A percentile compares a stretch with the other conserved stretches of the same genome.
Evolutionary conservation across 2,113 vertebrate genomes (phyloP).

Genomic region (Ailuropoda melanoleuca): DNA sequence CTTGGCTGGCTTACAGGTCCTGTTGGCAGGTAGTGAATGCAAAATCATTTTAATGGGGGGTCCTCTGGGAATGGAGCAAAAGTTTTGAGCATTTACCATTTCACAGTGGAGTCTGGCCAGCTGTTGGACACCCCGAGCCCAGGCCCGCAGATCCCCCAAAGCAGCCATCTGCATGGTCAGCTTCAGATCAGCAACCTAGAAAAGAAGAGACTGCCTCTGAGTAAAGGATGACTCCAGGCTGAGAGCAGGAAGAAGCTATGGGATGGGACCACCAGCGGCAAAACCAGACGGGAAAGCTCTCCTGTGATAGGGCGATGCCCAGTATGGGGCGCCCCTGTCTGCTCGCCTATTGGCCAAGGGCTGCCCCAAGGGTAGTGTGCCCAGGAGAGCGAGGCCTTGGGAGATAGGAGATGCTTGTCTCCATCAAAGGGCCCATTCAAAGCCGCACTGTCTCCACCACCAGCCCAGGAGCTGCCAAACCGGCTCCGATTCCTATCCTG

Average conservation of each 20-base stretch:
- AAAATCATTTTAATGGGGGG: constrained; percentile 87
- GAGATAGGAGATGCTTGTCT: constrained; percentile 25
- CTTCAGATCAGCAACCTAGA: constrained; percentile 77
- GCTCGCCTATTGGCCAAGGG: not conserved
- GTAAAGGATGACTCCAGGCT: constrained; percentile 10
- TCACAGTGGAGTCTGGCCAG: constrained; percentile 79
- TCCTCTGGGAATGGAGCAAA: constrained; percentile 85
- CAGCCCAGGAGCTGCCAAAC: constrained; percentile 3
- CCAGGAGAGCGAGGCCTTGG: constrained; percentile 50
- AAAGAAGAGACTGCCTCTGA: constrained; percentile 58
- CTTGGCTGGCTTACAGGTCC: constrained; percentile 84
- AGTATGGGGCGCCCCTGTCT: not conserved
- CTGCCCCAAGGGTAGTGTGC: constrained; percentile 50
- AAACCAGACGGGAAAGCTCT: not conserved
- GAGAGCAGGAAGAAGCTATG: constrained; percentile 18
- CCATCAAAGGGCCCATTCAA: constrained; percentile 68
- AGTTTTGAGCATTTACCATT: constrained; percentile 83
- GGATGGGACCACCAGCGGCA: not conserved
- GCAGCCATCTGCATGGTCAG: constrained; percentile 47
- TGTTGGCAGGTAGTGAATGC: constrained; percentile 89
- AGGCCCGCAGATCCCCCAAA: constrained; percentile 38
- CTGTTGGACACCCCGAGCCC: constrained; percentile 72
- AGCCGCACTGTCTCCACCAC: not conserved
- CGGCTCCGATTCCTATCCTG: constrained; percentile 50
- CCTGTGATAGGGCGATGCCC: not conserved